Evolutionary conservation across 2,888 invertebrate species (phyloP).

Genomic region (Apomyelois bistriatella): DNA sequence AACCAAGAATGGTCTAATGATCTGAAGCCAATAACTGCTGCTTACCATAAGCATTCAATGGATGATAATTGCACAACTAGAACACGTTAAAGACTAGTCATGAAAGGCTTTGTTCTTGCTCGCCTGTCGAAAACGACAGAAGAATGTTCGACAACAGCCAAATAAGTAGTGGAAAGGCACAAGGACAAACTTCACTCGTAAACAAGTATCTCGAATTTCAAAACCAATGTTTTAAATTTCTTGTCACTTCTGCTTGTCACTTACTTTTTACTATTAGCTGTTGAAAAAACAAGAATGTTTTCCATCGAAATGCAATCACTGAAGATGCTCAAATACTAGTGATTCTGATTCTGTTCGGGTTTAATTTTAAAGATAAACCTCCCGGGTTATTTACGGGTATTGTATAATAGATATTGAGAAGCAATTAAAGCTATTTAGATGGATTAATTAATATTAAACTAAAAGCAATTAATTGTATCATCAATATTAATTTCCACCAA

Average conservation of each 20-base stretch:
- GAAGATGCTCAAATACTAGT: too few relatives aligned
- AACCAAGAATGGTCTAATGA: slow-evolving; percentile 6
- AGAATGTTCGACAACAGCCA: not conserved
- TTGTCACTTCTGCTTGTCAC: not conserved
- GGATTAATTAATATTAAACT: too few relatives aligned
- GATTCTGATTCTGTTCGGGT: too few relatives aligned
- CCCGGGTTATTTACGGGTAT: too few relatives aligned
- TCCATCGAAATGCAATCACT: not conserved
- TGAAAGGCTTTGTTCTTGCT: not conserved
- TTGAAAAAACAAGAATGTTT: not conserved
- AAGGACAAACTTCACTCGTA: not conserved
- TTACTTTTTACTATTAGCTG: not conserved
- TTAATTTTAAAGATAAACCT: too few relatives aligned
- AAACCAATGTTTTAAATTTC: not conserved
- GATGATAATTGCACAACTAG: slow-evolving; percentile 2
- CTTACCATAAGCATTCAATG: slow-evolving; percentile 10
- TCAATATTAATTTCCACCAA: too few relatives aligned
- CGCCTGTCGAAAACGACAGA: not conserved
- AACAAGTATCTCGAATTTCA: not conserved
- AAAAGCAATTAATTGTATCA: too few relatives aligned
- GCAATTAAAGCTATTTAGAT: too few relatives aligned
- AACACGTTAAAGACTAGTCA: not conserved
- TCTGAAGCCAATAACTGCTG: slow-evolving; percentile 6
- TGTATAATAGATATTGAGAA: too few relatives aligned
- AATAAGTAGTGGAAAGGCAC: not conserved